Base-by-base conservation (phyloP, 2,113 vertebrate genomes). In the Microcebus murinus region DNA sequence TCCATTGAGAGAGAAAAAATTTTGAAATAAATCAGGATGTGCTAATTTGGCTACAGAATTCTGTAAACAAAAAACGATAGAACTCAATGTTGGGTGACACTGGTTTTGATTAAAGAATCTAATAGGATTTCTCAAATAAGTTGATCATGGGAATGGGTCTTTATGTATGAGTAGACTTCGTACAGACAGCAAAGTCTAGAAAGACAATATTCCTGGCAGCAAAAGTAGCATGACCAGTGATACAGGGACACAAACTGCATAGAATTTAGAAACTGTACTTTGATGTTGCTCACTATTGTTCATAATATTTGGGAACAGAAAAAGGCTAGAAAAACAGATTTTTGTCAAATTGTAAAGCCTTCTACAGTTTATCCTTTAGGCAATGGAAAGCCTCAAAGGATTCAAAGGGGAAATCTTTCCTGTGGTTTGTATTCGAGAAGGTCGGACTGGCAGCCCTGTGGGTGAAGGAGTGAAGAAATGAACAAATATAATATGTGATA, bases 391-490 rank as follows among this genome's bases (percentile, higher is more conserved):
- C 15, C 25, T n/a, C 11, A 14, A 14, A 15, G 25, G 9, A 2
- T 55, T n/a, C 36, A 29, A 39, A 71, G 25, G 18, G 20, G 10
- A 93, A 48, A 68, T 5, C 31, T 39, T 48, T 65, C 8, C 48
- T n/a, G 20, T 50, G 59, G 13, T 76, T 9, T 11, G 0, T 48
- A 48, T 48, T 34, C 14, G 50, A 57, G 59, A 76, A 74, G 17
- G 8, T 61, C 34, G 34, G 21, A 8, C 39, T 67, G 4, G 23
- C 0, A 25, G 5, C 20, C 23, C 9, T n/a, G 27, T 10, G 3
- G 29, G n/a, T 18, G 36, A 88, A 74, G 6, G 42, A 52, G 1
- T 27, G 7, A 39, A 20, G 13, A 63, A 59, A 14, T 6, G 8
- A 2, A 20, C 10, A 8, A 1, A 42, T 61, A 82, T 11, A n/a